These are phyloP conservation scores for Prionace glauca DNA, from an alignment of 2,797 vertebrate species.

Conservation along the genomic window DNA sequence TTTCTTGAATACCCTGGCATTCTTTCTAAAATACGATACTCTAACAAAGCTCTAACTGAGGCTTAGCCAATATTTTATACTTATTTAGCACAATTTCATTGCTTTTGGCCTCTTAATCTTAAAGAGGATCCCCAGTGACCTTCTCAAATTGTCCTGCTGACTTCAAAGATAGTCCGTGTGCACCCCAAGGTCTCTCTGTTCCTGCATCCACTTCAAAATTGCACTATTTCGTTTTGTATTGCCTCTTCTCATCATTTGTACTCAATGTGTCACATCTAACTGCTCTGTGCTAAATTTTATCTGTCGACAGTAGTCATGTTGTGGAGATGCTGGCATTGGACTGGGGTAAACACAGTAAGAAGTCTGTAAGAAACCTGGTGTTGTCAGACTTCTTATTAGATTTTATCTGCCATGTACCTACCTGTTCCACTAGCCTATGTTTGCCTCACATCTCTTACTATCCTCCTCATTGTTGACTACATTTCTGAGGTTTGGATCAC, in stretches of 20 bases:
- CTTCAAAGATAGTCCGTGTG: background rate
- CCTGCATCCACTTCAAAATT: background rate
- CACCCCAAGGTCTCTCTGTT: background rate
- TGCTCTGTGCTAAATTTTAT: background rate
- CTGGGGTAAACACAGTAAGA: no score
- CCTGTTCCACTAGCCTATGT: background rate
- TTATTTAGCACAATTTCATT: background rate
- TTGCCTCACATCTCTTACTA: background rate
- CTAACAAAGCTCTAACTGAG: background rate
- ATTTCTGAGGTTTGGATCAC: background rate
- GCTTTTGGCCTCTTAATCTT: background rate
- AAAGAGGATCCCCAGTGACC: background rate
- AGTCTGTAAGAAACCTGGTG: no score
- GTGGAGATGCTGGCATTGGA: no score
- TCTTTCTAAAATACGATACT: background rate
- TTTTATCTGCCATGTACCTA: background rate
- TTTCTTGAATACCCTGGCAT: background rate
- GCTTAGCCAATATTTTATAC: background rate
- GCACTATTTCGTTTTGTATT: background rate
- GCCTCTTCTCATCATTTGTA: background rate
- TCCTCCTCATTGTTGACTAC: background rate
- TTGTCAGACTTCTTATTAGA: no score
- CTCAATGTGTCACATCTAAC: background rate
- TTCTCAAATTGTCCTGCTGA: background rate
- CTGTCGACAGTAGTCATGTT: no score